Evolutionary conservation across 2,113 vertebrate species (phyloP).

Genomic region (Accipiter virgatus): DNA sequence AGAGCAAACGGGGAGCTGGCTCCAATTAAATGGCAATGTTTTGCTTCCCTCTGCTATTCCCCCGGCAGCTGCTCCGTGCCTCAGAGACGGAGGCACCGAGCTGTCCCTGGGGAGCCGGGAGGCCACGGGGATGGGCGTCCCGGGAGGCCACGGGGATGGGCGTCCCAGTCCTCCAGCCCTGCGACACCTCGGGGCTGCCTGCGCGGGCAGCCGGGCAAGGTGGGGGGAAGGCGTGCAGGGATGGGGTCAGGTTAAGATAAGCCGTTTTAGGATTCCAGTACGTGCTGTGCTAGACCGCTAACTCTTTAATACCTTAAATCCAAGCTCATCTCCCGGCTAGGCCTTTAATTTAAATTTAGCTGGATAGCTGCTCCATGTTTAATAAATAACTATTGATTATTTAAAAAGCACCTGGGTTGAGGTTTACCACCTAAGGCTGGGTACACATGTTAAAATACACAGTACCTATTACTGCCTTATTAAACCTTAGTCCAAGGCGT

Average conservation of each 20-base stretch:
- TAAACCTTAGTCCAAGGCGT: slow-evolving; percentile 50
- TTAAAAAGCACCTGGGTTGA: slow-evolving; percentile 11
- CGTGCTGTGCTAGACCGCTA: neutral
- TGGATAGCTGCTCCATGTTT: slow-evolving; percentile 22
- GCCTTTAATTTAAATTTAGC: slow-evolving; percentile 41
- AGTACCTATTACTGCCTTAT: slow-evolving; percentile 37
- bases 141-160: neutral
- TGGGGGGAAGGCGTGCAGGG: neutral
- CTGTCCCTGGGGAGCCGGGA: neutral
- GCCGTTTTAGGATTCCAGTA: neutral
- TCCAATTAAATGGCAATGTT: neutral
- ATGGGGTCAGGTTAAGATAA: neutral
- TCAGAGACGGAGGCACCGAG: neutral
- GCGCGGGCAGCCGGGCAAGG: neutral
- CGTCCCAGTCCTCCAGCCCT: neutral
- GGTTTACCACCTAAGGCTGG: slow-evolving; percentile 7
- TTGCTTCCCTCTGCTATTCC: neutral
- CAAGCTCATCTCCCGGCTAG: slow-evolving; percentile 28
- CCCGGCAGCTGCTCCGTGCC: neutral
- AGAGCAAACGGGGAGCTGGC: neutral
- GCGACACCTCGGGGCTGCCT: neutral
- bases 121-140: neutral
- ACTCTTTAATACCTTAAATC: slow-evolving; percentile 38
- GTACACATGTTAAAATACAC: neutral
- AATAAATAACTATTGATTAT: slow-evolving; percentile 59